These are phyloP conservation scores for Leiothrix lutea DNA, from an alignment of 2,113 vertebrate genomes.

Conservation along the genomic window DNA sequence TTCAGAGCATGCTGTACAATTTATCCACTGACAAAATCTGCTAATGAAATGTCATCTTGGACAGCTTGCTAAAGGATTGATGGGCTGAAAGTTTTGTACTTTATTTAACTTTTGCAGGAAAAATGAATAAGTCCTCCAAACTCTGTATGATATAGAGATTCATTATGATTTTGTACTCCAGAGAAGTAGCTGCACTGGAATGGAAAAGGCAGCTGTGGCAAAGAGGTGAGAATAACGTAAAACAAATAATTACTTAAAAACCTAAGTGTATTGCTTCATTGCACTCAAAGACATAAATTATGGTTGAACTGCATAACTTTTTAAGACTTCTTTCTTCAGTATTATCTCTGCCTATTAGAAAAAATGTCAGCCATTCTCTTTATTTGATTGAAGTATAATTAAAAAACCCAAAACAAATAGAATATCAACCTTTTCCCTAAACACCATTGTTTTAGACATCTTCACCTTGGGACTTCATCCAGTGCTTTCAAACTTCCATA, in stretches of 20 bases:
- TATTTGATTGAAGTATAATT: background rate
- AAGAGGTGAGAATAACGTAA: background rate
- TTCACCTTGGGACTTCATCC: background rate
- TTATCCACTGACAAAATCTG: conserved; percentile 90
- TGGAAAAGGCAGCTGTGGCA: background rate
- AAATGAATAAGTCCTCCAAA: conserved; percentile 79
- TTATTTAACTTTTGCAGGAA: conserved; percentile 85
- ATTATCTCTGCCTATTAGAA: background rate
- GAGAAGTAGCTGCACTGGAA: conserved; percentile 12
- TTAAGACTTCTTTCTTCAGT: background rate
- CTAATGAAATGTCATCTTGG: conserved; percentile 96
- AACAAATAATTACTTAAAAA: conserved; percentile 55
- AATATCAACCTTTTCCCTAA: background rate
- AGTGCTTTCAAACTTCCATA: background rate
- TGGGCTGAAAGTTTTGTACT: conserved; percentile 85
- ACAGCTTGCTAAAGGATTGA: conserved; percentile 87
- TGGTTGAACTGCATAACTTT: background rate
- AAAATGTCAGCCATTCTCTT: background rate
- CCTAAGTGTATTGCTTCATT: background rate
- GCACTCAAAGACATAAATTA: background rate
- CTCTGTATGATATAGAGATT: conserved; percentile 71
- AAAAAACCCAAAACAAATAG: background rate
- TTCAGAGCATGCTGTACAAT: conserved; percentile 78
- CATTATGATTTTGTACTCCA: conserved; percentile 57
- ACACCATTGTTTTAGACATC: background rate